Percentiles rank a stretch among this genome's conserved stretches.
Evolutionary conservation across 2,113 vertebrate species (phyloP).

Genomic region (Phaetusa simplex): DNA sequence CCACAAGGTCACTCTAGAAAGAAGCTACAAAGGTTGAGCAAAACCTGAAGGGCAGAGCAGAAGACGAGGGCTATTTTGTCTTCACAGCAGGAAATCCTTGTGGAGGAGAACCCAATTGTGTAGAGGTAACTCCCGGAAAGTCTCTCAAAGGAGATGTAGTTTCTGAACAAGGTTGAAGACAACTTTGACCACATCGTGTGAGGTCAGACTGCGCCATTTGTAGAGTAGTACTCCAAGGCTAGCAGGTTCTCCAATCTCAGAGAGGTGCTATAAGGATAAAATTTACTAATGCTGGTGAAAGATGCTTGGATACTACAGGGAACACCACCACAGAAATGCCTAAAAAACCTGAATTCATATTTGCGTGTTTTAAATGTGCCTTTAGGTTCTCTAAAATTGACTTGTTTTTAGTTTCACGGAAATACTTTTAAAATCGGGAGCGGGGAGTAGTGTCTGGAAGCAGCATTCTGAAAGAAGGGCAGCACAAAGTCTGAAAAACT

Average conservation of each 20-base stretch:
- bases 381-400: constrained; percentile 56
- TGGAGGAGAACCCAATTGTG: not conserved
- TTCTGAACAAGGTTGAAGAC: not conserved
- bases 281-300: not conserved
- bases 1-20: not conserved
- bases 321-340: constrained; percentile 8
- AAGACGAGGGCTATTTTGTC: not conserved
- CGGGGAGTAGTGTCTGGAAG: not conserved
- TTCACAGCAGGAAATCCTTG: not conserved
- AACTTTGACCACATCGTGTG: not conserved
- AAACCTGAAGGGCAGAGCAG: not conserved
- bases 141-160: not conserved
- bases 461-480: not conserved
- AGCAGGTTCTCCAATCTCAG: not conserved
- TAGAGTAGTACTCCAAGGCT: not conserved
- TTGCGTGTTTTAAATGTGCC: constrained; percentile 36
- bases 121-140: not conserved
- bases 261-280: not conserved
- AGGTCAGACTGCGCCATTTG: not conserved
- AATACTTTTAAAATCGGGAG: not conserved
- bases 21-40: not conserved
- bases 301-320: not conserved
- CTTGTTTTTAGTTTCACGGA: constrained; percentile 31
- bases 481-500: not conserved
- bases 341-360: not conserved